These are phyloP conservation scores for Ditylenchus weischeri DNA, from an alignment of 2,888 invertebrate species.

Conservation along the genomic window DNA sequence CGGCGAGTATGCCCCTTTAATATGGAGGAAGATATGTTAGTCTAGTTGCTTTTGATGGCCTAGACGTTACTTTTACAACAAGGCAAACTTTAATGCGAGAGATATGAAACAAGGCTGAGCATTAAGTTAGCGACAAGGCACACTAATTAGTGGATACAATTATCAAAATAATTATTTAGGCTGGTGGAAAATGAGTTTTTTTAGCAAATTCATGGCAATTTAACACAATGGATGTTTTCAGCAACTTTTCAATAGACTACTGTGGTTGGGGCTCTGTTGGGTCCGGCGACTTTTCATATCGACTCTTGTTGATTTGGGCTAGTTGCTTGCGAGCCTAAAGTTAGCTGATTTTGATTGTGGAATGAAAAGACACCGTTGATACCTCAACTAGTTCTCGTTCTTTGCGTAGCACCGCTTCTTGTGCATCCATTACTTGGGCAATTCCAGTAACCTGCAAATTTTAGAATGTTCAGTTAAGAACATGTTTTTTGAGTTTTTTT, in stretches of 20 bases:
- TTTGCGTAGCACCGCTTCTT: conserved; percentile 76
- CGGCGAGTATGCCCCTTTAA: no score
- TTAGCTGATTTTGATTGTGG: no score
- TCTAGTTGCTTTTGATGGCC: no score
- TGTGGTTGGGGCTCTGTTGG: conserved; percentile 5
- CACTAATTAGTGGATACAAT: background rate
- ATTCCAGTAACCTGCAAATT: conserved; percentile 66
- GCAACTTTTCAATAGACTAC: no score
- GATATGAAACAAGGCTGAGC: no score
- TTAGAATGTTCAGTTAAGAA: background rate
- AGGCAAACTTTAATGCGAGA: no score
- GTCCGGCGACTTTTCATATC: conserved; percentile 67
- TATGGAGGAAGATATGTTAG: no score
- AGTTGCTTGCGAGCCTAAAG: conserved; percentile 75
- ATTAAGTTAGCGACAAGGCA: background rate
- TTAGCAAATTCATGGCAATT: background rate
- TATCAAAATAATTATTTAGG: background rate
- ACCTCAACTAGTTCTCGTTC: conserved; percentile 77
- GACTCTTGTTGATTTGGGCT: conserved; percentile 85
- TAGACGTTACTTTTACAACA: no score
- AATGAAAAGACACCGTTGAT: no score
- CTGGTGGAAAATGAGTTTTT: background rate
- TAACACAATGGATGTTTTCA: no score
- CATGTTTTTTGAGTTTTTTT: background rate
- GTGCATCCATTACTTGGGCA: conserved; percentile 60